These are phyloP conservation scores for Coecobrya sp. DNA, from an alignment of 2,888 invertebrate genomes.

Conservation along the genomic window DNA sequence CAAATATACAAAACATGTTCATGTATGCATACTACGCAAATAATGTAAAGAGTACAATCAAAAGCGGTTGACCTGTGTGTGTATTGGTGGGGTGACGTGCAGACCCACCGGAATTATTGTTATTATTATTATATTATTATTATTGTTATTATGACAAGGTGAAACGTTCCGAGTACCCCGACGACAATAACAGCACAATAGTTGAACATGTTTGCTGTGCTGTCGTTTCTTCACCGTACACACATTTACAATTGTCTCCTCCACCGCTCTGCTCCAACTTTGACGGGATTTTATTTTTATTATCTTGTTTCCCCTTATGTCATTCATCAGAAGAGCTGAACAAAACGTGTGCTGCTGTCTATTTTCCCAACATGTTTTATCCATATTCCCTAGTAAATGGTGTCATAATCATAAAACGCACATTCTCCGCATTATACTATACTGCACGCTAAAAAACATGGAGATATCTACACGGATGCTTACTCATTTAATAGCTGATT, in stretches of 20 bases:
- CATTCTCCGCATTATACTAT: too few species aligned
- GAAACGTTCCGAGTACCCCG: not conserved
- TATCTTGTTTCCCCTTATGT: slow-evolving; percentile 46
- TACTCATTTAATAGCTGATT: not conserved
- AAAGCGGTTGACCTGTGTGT: slow-evolving; percentile 4
- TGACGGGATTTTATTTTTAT: slow-evolving; percentile 17
- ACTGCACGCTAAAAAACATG: too few species aligned
- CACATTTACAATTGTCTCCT: not conserved
- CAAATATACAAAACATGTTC: not conserved
- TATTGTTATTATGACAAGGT: not conserved
- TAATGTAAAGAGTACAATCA: not conserved
- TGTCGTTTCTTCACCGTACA: not conserved
- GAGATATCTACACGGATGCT: not conserved
- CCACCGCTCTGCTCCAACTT: not conserved
- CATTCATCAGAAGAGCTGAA: slow-evolving; percentile 29
- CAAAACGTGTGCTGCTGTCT: not conserved
- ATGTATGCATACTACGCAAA: not conserved
- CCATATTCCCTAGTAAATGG: not conserved
- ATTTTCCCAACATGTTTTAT: not conserved
- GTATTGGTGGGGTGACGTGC: not conserved
- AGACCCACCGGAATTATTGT: not conserved
- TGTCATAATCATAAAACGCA: not conserved
- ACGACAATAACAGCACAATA: not conserved
- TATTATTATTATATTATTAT: not conserved
- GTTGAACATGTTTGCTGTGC: not conserved